Base-by-base conservation (phyloP, 2,797 vertebrate species). In the Benthosema pterotum region DNA sequence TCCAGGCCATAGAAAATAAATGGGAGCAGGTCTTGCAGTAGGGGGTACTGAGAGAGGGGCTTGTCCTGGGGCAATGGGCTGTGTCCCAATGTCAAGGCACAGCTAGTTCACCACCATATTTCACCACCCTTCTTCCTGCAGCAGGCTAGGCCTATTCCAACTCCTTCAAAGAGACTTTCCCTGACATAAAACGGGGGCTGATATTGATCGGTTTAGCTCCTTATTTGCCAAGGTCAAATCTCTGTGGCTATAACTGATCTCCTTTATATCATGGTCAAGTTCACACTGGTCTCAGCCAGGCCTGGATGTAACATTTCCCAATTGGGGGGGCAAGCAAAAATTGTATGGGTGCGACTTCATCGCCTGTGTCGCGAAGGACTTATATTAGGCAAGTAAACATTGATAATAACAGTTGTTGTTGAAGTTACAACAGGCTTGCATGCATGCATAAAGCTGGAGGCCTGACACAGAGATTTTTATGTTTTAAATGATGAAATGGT, bases 51-150 rank as follows among this genome's bases (percentile, higher is more conserved):
- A 64, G 60, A 43, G 17, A 48, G 52, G 65, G 28, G 16, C 66
- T 68, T 62, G 19, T 74, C 63, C 77, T 66, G 45, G 50, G 25
- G 52, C 52, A 83, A 63, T 78, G 67, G 71, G 52, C 66, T 72
- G 65, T 70, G 72, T 74, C 47, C 18, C 14, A 54, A 60, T 67
- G 47, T 60, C 60, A 45, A 9, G 38, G 42, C 53, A 56, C 60
- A 28, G 64, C 18, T 49, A 47, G 63, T 52, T 65, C 25, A 38
- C 25, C 11, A 69, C 49, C 52, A 52, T 4, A 51, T 62, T 54
- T 53, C n/a, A 62, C 67, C 32, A 38, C 55, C 48, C 14, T 28
- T 52, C 14, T 28, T 52, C 22, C 28, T 64, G 38, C 38, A 2
- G 22, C 52, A 16, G n/a, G n/a, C n/a, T n/a, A n/a, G n/a, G 12